A percentile compares a stretch with the other conserved stretches of the same genome.
Evolutionary conservation across 1,140 invertebrate species (phyloP).

Genomic region (honey bee (Apis mellifera)): DNA sequence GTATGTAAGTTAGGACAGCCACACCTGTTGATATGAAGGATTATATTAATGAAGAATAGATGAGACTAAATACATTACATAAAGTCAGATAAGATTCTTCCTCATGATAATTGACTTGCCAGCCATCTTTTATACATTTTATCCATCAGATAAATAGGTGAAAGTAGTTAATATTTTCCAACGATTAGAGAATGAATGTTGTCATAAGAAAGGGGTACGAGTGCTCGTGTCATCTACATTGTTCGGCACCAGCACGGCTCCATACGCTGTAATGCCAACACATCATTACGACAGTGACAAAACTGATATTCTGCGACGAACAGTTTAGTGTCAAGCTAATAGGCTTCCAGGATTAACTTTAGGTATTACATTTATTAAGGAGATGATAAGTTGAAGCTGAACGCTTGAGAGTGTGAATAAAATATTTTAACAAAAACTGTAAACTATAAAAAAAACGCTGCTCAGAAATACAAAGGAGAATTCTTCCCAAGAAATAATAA

Average conservation of each 20-base stretch:
- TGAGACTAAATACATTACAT: constrained; percentile 70
- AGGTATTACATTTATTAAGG: constrained; percentile 76
- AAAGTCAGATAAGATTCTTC: constrained; percentile 76
- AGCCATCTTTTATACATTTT: constrained; percentile 81
- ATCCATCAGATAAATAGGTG: constrained; percentile 77
- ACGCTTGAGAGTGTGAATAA: constrained; percentile 78
- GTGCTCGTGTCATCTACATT: constrained; percentile 60
- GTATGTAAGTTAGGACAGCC: constrained; percentile 75
- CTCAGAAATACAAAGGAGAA: constrained; percentile 77
- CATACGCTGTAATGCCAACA: constrained; percentile 60
- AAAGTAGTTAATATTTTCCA: constrained; percentile 81
- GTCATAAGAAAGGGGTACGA: constrained; percentile 51
- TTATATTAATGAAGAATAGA: constrained; percentile 70
- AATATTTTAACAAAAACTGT: constrained; percentile 78
- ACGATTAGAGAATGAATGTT: constrained; percentile 76
- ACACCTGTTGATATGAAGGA: constrained; percentile 67
- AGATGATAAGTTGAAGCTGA: constrained; percentile 69
- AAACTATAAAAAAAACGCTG: constrained; percentile 76
- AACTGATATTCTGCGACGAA: constrained; percentile 60
- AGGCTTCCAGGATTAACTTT: constrained; percentile 80
- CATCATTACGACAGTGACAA: constrained; percentile 62
- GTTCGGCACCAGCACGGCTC: constrained; percentile 65
- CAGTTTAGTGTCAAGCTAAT: constrained; percentile 78
- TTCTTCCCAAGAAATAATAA: constrained; percentile 75
- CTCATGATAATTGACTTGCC: constrained; percentile 80